A percentile compares a stretch with the other conserved stretches of the same genome.
These are phyloP conservation scores for Erithacus rubecula DNA, from an alignment of 2,797 vertebrate species.

Conservation along the genomic window DNA sequence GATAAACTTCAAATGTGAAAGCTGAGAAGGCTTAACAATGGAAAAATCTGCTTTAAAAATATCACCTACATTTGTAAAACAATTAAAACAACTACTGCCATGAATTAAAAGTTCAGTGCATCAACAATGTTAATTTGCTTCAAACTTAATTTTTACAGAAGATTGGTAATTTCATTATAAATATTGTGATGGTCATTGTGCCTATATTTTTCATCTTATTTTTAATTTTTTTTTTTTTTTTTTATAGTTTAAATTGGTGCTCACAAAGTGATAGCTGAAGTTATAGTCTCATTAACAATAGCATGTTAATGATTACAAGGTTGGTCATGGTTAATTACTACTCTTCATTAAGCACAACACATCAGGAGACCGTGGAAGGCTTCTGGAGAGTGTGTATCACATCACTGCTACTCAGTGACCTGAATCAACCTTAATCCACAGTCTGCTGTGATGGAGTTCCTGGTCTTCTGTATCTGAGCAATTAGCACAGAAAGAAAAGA, in stretches of 20 bases:
- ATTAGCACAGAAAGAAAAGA: not conserved
- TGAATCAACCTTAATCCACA: conserved; percentile 18
- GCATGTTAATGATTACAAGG: conserved; percentile 26
- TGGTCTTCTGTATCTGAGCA: not conserved
- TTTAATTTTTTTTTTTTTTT: not conserved
- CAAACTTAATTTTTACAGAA: not conserved
- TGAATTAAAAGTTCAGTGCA: not conserved
- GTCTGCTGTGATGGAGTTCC: not conserved
- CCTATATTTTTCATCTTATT: not conserved
- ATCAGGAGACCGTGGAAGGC: not conserved
- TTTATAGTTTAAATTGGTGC: not conserved
- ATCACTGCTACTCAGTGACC: not conserved
- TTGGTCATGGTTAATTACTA: conserved; percentile 41
- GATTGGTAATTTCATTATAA: not conserved
- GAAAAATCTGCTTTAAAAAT: not conserved
- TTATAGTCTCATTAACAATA: conserved; percentile 22
- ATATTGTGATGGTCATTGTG: not conserved
- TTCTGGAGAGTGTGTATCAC: not conserved
- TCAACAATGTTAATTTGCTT: not conserved
- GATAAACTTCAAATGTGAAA: not conserved
- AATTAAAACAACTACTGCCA: not conserved
- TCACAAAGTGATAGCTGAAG: not conserved
- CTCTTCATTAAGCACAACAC: conserved; percentile 17
- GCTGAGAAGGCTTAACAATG: not conserved
- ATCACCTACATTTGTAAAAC: not conserved